Evolutionary conservation across 1,140 invertebrate species (phyloP), one percentile per base, ranked within the genome.

Genomic region (Zaprionus ghesquierei): DNA sequence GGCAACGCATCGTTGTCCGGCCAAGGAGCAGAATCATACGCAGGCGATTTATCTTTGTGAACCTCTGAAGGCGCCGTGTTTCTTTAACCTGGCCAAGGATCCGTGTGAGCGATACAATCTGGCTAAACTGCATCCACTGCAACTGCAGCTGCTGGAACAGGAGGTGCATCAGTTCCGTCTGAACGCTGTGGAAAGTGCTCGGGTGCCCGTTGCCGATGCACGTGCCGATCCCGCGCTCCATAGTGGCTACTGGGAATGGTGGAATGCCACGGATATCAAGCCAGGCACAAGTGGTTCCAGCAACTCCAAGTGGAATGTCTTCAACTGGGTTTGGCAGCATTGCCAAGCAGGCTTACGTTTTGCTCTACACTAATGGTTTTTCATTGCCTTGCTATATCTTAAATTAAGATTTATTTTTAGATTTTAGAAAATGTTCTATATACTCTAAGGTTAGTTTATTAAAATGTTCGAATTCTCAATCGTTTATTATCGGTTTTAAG

Each of bases 31-130:
- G 51, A 64, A 85, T 51, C 73, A 64, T 3, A 61, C 41, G 2
- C 54, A 81, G 2, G 25, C 65, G 0, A 18, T 82, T 8, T 91
- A 70, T 38, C 49, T 25, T 5, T 89, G 84, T 29, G 80, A 94
- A 29, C 93, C 94, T 0, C 59, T 92, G 0, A 77, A 91, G 64
- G 82, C 92, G 0, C 94, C 95, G 1, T 97, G 96, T 87, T 92
- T 97, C 8, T 97, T 96, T 84, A 94, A 97, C 77, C 93, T 97
- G 53, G 92, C 92, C 15, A 92, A 94, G 18, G 96, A 97, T 92
- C 96, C 96, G 0, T 97, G 96, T 77, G 96, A 97, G 90, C 94
- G 92, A 51, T 92, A 94, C 18, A 96, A 97, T 92, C 81, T 97
- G 33, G 95, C 95, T 8, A 66, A 79, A 1, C 12, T 80, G 0